These are phyloP conservation scores for Notechis scutatus DNA, from an alignment of 2,113 vertebrate species.

Conservation along the genomic window DNA sequence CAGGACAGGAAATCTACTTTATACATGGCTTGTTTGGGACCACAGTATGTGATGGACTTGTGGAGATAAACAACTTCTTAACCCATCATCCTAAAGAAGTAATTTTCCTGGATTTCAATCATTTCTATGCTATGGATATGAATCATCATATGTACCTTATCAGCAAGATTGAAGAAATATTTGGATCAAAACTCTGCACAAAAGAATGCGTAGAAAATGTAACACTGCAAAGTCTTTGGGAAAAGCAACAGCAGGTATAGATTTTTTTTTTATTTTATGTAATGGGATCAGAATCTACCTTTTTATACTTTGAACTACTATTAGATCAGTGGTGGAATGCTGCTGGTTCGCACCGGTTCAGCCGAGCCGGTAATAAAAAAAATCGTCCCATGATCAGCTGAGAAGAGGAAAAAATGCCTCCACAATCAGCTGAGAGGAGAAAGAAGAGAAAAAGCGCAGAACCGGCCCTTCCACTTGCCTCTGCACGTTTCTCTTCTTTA, in stretches of 20 bases:
- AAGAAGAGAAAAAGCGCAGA: no score
- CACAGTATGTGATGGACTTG: conserved; percentile 86
- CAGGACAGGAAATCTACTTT: conserved; percentile 87
- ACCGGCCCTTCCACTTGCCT: no score
- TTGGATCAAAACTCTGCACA: conserved; percentile 84
- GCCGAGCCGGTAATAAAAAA: no score
- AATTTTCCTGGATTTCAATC: conserved; percentile 95
- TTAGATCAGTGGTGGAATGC: not conserved
- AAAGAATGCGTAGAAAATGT: conserved; percentile 80
- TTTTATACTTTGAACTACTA: not conserved
- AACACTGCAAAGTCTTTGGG: conserved; percentile 85
- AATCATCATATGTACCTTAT: conserved; percentile 84
- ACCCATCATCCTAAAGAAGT: conserved; percentile 80
- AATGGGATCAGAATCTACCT: not conserved
- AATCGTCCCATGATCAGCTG: no score
- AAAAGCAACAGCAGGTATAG: conserved; percentile 84
- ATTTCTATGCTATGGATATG: conserved; percentile 93
- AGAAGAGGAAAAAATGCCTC: no score
- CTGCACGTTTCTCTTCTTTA: no score
- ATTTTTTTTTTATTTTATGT: not conserved
- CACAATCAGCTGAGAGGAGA: no score
- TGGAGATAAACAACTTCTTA: conserved; percentile 86
- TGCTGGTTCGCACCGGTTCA: no score
- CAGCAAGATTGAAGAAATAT: conserved; percentile 80
- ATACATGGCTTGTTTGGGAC: conserved; percentile 96